Percentiles rank a stretch among this genome's conserved stretches.
Conservation (phyloP, 1,140 invertebrate genomes). For the Anagrus nilaparvatae region DNA sequence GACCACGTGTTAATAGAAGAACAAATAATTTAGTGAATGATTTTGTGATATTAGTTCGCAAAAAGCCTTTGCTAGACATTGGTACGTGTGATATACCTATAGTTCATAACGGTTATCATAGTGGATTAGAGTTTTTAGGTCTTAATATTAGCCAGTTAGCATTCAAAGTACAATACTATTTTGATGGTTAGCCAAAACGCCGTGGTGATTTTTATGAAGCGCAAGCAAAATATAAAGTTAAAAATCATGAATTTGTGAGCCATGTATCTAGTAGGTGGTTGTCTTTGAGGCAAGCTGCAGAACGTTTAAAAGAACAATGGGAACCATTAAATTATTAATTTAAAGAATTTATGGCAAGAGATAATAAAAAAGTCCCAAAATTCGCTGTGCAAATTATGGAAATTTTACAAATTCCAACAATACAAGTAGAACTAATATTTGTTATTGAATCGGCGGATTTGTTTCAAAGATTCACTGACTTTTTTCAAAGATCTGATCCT, state of each 20-base stretch:
- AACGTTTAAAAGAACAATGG: constrained; percentile 4
- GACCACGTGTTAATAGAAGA: constrained; percentile 22
- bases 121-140: background rate
- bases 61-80: constrained; percentile 5
- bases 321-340: constrained; percentile 1
- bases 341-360: constrained; percentile 1
- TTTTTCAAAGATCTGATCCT: too few species aligned
- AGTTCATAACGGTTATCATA: constrained; percentile 5
- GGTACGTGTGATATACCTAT: constrained; percentile 6
- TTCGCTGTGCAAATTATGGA: too few species aligned
- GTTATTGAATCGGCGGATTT: too few species aligned
- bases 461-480: too few species aligned
- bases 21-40: constrained; percentile 12
- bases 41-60: background rate
- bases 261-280: background rate
- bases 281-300: background rate
- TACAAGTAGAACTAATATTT: too few species aligned
- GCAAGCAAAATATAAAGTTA: background rate
- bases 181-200: background rate
- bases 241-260: background rate
- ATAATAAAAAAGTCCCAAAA: too few species aligned
- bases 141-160: background rate
- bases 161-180: background rate
- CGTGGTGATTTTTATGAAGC: background rate
- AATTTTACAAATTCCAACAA: too few species aligned